Base-by-base conservation (phyloP, 2,888 invertebrate species). In the Leucania comma region DNA sequence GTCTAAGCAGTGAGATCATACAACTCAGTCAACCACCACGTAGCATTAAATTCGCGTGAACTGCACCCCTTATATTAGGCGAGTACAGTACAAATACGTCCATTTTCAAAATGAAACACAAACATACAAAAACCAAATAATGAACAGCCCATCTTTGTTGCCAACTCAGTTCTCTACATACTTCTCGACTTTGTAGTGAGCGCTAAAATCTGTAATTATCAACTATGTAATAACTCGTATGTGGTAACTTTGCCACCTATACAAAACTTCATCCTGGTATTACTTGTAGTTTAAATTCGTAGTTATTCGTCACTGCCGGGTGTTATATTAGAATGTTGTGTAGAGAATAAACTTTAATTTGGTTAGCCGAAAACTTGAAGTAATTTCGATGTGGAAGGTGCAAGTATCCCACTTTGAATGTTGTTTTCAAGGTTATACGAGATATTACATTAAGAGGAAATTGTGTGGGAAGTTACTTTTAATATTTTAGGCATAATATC, bases 191-290 rank as follows among this genome's bases (percentile, higher is more conserved):
- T 63, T 64, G 54, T 70, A 70, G n/a, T n/a, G 29, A 51, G 54
- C 50, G 32, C 42, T 51, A 53, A 77, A 78, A 78, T 78, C 78
- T 64, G 77, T 81, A 81, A 77, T 81, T 81, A 81, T 78, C 67
- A 81, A 78, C 75, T 80, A 74, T 50, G 51, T 68, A 72, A 77
- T 81, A 77, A 77, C 72, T 68, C 51, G 64, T 72, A 38, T 75
- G 80, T 35, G 81, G 78, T 72, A 77, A 81, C 67, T 81, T 72
- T 48, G 17, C 24, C 50, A 81, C 53, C 71, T 58, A 81, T 29
- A 81, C 72, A 65, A 76, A 78, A 79, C 78, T 79, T 77, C 3
- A 17, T 24, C 59, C 14, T 32, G 20, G 29, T 51, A 58, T 54
- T 64, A 77, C 54, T 78, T 71, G 65, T 64, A 61, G 71, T 63